These are phyloP conservation scores for Oreohelix idahoensis DNA, from an alignment of 1,140 invertebrate genomes.

Conservation along the genomic window DNA sequence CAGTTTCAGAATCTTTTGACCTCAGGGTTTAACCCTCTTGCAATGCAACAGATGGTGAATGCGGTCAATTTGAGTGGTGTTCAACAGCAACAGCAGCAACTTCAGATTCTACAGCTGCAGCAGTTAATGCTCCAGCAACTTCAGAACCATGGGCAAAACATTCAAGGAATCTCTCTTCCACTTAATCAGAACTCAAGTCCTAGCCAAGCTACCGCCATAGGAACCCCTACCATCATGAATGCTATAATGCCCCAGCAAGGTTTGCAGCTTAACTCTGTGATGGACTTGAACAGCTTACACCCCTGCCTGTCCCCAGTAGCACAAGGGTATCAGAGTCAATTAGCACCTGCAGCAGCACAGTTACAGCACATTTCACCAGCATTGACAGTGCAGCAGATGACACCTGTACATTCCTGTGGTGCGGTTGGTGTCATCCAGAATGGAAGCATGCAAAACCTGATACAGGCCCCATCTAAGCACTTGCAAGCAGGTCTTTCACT, in stretches of 20 bases:
- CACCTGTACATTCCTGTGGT: not conserved
- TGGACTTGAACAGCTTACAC: slow-evolving; percentile 34
- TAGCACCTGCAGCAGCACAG: slow-evolving; percentile 17
- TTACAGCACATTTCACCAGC: slow-evolving; percentile 26
- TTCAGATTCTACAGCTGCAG: slow-evolving; percentile 23
- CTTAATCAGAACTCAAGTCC: slow-evolving; percentile 10
- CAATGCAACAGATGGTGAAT: slow-evolving; percentile 24
- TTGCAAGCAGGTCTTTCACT: not conserved
- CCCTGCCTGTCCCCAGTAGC: slow-evolving; percentile 24
- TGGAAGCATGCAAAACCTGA: not conserved
- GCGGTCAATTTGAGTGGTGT: slow-evolving; percentile 41
- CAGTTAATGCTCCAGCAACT: slow-evolving; percentile 35
- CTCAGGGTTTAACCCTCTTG: slow-evolving; percentile 27
- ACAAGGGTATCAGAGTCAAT: slow-evolving; percentile 22
- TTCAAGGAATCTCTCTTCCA: slow-evolving; percentile 23
- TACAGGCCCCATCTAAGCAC: not conserved
- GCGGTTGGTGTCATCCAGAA: slow-evolving; percentile 29
- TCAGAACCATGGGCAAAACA: slow-evolving; percentile 23
- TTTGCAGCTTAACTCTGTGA: slow-evolving; percentile 23
- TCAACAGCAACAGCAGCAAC: slow-evolving; percentile 42
- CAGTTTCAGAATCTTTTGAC: slow-evolving; percentile 17
- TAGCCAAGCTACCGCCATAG: not conserved
- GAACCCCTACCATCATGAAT: slow-evolving; percentile 18
- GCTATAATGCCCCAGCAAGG: slow-evolving; percentile 12
- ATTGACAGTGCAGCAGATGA: slow-evolving; percentile 7